Percentiles rank a stretch among this genome's conserved stretches.
Conservation (phyloP, 2,113 vertebrate genomes). For the Thomomys bottae region DNA sequence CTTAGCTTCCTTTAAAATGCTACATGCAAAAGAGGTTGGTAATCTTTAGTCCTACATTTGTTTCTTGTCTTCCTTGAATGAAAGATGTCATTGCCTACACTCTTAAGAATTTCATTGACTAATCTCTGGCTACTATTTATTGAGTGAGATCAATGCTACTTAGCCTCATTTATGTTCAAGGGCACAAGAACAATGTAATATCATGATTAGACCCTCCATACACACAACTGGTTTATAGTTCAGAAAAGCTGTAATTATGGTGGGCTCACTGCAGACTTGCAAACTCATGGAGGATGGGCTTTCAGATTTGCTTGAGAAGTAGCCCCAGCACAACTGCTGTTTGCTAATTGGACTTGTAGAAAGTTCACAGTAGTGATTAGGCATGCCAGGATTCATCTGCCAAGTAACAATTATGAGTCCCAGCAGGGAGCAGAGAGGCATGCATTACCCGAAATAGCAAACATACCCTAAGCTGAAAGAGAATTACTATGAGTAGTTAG, state of each 20-base stretch:
- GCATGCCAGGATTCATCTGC: conserved; percentile 69
- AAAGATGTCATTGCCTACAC: conserved; percentile 23
- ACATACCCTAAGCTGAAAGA: conserved; percentile 31
- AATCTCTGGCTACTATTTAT: conserved; percentile 79
- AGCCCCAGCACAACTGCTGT: background rate
- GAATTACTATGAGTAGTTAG: conserved; percentile 59
- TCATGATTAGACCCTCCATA: conserved; percentile 67
- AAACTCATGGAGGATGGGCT: conserved; percentile 30
- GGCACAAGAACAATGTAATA: conserved; percentile 46
- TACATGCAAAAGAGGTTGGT: background rate
- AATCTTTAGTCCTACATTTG: background rate
- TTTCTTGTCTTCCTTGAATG: conserved; percentile 17
- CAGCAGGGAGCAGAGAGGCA: conserved; percentile 68
- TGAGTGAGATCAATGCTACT: conserved; percentile 57
- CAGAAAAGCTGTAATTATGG: conserved; percentile 69
- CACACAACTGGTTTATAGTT: conserved; percentile 78
- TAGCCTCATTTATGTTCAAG: conserved; percentile 40
- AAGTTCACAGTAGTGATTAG: conserved; percentile 81
- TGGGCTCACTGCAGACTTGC: conserved; percentile 63
- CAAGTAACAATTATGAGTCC: conserved; percentile 74
- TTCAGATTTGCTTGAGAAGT: conserved; percentile 44
- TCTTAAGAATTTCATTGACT: conserved; percentile 46
- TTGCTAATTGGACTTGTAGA: conserved; percentile 79
- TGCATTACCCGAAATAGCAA: conserved; percentile 59
- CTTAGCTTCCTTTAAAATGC: background rate